Evolutionary conservation across 2,113 vertebrate species (phyloP), one percentile per base, ranked within the genome.

Genomic region (Lichenostomus cassidix): DNA sequence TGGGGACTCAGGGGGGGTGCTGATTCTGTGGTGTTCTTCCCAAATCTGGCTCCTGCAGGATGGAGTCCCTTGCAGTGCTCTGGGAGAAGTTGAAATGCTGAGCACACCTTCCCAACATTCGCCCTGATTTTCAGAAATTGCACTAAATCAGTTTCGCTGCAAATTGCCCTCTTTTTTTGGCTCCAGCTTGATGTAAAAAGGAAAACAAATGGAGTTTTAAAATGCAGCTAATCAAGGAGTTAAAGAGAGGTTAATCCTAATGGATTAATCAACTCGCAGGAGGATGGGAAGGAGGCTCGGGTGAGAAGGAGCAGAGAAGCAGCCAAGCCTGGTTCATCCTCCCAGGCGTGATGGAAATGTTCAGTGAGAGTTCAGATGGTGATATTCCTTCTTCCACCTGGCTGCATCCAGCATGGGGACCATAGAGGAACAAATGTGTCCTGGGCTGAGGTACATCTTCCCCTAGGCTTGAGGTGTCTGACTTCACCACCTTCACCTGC

Each of bases 141-240:
- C 97, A 94, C 94, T 92, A 96, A 97, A 97, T 98, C 96, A 97
- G 95, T 76, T 78, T 78, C 22, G 35, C 95, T 95, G 96, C 95
- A 98, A 97, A 98, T 98, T 94, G 95, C 89, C 60, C 96, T 93
- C 67, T 96, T 96, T 97, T 92, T 96, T 97, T 92, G 82, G 92
- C 84, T 93, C 94, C 50, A 64, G 53, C 97, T 97, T 98, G 98
- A 98, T 98, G 97, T 91, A 70, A 94, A 91, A 86, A 89, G 93
- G 93, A 97, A 97, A 98, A 98, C 97, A 98, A 98, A 97, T 75
- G 95, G 92, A 93, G 91, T 97, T 97, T 97, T 96, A 96, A 98
- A 98, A 97, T 97, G 96, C 95, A 97, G 94, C 97, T 98, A 98
- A 98, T 98, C 98, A 98, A 96, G 95, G 94, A 97, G 97, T 97